These are phyloP conservation scores for Hirtodrosophila histrioides DNA, from an alignment of 2,888 invertebrate species.

Conservation along the genomic window DNA sequence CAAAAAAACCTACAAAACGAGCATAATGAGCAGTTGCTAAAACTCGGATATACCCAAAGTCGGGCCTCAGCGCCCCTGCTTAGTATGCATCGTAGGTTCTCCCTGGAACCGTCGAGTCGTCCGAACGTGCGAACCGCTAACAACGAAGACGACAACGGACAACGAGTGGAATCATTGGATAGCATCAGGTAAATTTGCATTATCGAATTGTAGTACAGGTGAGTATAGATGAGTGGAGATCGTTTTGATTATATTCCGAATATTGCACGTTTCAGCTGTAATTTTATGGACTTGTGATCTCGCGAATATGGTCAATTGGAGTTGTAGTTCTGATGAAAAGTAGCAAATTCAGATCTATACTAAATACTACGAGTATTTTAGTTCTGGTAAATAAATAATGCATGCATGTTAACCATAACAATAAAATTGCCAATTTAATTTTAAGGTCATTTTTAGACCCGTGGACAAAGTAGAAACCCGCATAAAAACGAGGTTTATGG, in stretches of 20 bases:
- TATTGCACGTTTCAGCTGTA: constrained; percentile 33
- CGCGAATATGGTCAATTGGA: constrained; percentile 8
- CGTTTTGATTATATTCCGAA: constrained; percentile 13
- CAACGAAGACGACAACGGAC: constrained; percentile 4
- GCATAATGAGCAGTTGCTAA: constrained; percentile 65
- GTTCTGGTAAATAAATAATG: constrained; percentile 28
- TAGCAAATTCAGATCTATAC: not conserved
- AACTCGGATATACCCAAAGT: constrained; percentile 74
- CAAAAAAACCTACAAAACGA: constrained; percentile 58
- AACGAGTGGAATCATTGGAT: constrained; percentile 15
- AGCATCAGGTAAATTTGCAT: constrained; percentile 44
- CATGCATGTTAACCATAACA: constrained; percentile 67
- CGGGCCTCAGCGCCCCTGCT: constrained; percentile 52
- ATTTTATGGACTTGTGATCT: constrained; percentile 25
- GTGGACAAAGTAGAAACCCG: constrained; percentile 25
- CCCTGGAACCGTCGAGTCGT: constrained; percentile 32
- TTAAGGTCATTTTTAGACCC: constrained; percentile 66
- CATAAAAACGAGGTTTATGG: constrained; percentile 69
- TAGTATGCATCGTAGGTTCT: constrained; percentile 69
- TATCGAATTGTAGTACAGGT: constrained; percentile 32
- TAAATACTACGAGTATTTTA: not conserved
- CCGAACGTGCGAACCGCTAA: constrained; percentile 52
- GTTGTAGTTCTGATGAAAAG: too few relatives aligned
- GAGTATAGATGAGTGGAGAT: constrained; percentile 11
- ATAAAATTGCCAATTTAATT: constrained; percentile 62